Conservation (phyloP, 2,888 invertebrate species). For the Muscina levida region DNA sequence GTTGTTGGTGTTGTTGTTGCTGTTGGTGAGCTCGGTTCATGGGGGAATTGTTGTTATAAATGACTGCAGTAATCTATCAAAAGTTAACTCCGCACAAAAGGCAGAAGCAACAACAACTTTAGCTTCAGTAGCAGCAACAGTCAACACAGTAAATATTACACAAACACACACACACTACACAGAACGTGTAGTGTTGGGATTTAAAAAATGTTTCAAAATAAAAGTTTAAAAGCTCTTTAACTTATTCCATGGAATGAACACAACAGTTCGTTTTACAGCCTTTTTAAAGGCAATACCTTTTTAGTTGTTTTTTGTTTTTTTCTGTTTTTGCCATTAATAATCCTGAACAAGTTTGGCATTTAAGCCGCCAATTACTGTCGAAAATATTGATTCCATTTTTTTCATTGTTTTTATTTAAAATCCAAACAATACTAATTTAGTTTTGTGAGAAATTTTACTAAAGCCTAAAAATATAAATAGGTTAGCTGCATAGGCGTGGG, state of each 20-base stretch:
- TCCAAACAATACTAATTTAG: too few species aligned
- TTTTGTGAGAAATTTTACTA: too few species aligned
- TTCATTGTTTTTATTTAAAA: too few species aligned
- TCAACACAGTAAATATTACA: neutral
- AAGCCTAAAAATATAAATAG: too few species aligned
- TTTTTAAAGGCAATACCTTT: neutral
- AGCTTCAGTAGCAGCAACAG: neutral
- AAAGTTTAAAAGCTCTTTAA: slow-evolving; percentile 15
- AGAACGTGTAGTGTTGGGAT: slow-evolving; percentile 1
- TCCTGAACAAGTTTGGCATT: neutral
- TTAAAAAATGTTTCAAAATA: slow-evolving; percentile 1
- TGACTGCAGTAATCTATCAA: slow-evolving; percentile 59
- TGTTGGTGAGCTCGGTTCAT: slow-evolving; percentile 4
- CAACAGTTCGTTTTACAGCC: too few species aligned
- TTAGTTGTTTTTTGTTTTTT: too few species aligned
- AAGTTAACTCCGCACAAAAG: slow-evolving; percentile 36
- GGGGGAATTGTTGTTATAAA: slow-evolving; percentile 57
- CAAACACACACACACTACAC: neutral
- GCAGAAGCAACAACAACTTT: neutral
- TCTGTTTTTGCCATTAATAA: neutral
- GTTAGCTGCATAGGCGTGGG: too few species aligned
- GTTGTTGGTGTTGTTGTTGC: slow-evolving; percentile 9
- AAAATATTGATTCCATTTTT: too few species aligned
- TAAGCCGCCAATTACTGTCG: neutral
- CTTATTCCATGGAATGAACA: neutral